Base-by-base conservation (phyloP, 2,113 vertebrate species). In the Stegastes partitus region DNA sequence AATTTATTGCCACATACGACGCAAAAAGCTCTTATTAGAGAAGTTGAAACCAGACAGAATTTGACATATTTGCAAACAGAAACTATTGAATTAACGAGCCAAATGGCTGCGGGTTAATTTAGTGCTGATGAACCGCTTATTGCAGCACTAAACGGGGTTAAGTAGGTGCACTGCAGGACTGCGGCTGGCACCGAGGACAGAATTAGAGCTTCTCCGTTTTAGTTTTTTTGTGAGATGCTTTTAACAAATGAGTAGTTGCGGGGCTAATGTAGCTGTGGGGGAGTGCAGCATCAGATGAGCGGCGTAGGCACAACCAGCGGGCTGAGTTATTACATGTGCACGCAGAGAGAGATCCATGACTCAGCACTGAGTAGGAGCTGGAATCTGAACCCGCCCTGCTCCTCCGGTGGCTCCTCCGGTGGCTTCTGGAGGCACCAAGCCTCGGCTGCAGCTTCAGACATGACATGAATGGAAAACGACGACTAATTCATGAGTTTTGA, bases 281-380 rank as follows among this genome's bases (percentile, higher is more conserved):
- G 59, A 45, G 74, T 22, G 0, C 10, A 59, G 61, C 50, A 47
- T 53, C n/a, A 73, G 63, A 58, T 85, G 50, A 77, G 89, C 58
- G 37, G 49, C 31, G 86, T 75, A 50, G 74, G 81, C 85, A 79
- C 53, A 82, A 42, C 28, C 69, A 56, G 37, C 12, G 28, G 61
- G 70, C 61, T 64, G 82, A 80, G 86, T 81, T 68, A 83, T 77
- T 80, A 77, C 82, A 72, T 55, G 79, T 73, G 51, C 49, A 69
- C 59, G 42, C 51, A 80, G 25, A 85, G 54, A 85, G 54, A 86
- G 76, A 85, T 61, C 56, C 76, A 80, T 91, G 88, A 90, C 70
- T 88, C 82, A 89, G 71, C 77, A 57, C 50, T 50, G 58, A 87
- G 80, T 66, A 51, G 72, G 88, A 87, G 83, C 55, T 75, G 63